Conservation (phyloP, 2,797 vertebrate genomes). For the Acanthis flammea region DNA sequence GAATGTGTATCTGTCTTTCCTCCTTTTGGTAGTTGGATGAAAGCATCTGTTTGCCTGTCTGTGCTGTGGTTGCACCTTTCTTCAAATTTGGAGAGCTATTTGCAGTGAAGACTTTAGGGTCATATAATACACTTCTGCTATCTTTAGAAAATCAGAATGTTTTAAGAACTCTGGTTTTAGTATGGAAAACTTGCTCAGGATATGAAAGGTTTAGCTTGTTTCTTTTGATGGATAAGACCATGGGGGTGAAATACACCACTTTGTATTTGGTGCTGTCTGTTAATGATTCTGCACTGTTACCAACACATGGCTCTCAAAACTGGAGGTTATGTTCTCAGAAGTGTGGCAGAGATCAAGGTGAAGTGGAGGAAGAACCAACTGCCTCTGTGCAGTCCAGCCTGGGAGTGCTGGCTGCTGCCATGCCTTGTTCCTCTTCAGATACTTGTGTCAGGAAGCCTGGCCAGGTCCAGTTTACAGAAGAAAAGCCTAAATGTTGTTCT, state of each 20-base stretch:
- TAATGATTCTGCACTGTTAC: background rate
- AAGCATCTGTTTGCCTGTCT: slow-evolving; percentile 52
- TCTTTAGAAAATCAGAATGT: background rate
- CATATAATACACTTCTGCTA: background rate
- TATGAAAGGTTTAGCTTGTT: background rate
- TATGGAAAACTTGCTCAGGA: background rate
- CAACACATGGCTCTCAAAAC: background rate
- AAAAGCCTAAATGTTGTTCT: background rate
- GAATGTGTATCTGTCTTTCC: slow-evolving; percentile 6
- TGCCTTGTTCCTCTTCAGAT: accelerated
- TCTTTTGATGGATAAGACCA: background rate
- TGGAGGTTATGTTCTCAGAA: background rate
- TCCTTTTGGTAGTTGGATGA: slow-evolving; percentile 19
- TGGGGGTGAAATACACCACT: background rate
- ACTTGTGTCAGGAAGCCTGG: background rate
- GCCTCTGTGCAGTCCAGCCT: background rate
- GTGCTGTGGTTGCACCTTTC: slow-evolving; percentile 33
- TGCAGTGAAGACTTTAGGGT: background rate
- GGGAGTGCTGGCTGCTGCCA: background rate
- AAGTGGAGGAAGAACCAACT: background rate
- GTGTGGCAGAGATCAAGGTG: background rate
- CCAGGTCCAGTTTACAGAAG: background rate
- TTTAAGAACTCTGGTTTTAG: background rate
- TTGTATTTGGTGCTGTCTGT: background rate
- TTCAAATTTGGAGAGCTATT: background rate